These are phyloP conservation scores for Sclerodermus sp. DNA, from an alignment of 2,888 invertebrate genomes.

Conservation along the genomic window DNA sequence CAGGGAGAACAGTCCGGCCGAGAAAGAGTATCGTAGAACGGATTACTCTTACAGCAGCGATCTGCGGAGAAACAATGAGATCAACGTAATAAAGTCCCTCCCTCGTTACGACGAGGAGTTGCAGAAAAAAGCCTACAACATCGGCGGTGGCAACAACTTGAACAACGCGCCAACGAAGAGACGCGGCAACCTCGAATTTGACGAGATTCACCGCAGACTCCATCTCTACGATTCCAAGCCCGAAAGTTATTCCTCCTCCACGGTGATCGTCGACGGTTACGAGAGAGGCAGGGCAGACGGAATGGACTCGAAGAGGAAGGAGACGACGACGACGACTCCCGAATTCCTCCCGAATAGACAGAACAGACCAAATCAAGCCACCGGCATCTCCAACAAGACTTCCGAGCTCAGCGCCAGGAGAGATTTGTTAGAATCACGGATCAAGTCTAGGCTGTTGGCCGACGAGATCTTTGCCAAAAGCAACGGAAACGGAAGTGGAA, in stretches of 20 bases:
- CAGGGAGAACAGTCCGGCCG: constrained; percentile 52
- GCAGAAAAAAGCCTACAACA: constrained; percentile 16
- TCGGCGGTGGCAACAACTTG: constrained; percentile 21
- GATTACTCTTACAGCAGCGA: constrained; percentile 44
- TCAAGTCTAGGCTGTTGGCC: constrained; percentile 65
- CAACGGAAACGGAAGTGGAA: too few species aligned
- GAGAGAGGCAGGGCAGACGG: constrained; percentile 67
- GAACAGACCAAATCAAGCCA: constrained; percentile 20
- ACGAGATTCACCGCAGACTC: constrained; percentile 39
- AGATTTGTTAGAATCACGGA: constrained; percentile 74
- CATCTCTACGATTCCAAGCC: constrained; percentile 40
- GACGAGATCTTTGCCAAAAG: constrained; percentile 53
- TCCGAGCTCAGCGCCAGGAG: constrained; percentile 72
- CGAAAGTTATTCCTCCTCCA: constrained; percentile 46
- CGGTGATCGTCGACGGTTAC: constrained; percentile 57
- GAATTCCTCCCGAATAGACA: constrained; percentile 15
- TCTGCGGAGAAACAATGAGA: constrained; percentile 46
- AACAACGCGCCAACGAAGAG: constrained; percentile 2
- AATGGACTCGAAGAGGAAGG: constrained; percentile 35
- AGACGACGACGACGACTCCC: constrained; percentile 31
- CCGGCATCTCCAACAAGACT: constrained; percentile 46
- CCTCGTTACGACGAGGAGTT: constrained; percentile 37
- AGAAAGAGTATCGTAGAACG: constrained; percentile 47
- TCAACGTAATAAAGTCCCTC: constrained; percentile 44
- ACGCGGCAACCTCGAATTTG: constrained; percentile 40